Evolutionary conservation across 2,797 vertebrate species (phyloP).

Genomic region (Ataeniobius toweri): DNA sequence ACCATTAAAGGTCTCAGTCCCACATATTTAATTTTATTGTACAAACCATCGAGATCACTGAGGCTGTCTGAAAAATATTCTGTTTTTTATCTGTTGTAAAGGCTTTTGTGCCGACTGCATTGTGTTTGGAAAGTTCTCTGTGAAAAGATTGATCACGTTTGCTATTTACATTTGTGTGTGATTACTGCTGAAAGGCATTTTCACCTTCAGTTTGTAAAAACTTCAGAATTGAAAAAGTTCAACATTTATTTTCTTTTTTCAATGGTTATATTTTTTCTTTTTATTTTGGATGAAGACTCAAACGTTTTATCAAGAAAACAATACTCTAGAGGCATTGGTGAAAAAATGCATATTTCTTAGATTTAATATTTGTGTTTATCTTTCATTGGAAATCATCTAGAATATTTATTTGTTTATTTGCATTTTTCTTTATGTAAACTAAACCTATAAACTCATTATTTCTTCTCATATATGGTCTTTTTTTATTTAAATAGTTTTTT

Average conservation of each 20-base stretch:
- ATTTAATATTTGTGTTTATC: neutral
- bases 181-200: too few species aligned
- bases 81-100: neutral
- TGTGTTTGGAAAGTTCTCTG: neutral
- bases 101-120: neutral
- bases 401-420: neutral
- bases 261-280: too few species aligned
- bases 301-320: too few species aligned
- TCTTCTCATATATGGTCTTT: neutral
- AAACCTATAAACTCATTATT: neutral
- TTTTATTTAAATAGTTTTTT: neutral
- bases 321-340: too few species aligned
- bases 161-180: constrained; percentile 2
- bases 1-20: neutral
- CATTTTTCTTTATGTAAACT: neutral
- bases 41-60: neutral
- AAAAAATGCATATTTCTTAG: neutral
- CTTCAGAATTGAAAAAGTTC: neutral
- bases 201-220: neutral
- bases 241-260: neutral
- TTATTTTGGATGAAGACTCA: neutral
- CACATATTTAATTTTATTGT: neutral
- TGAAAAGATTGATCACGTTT: neutral
- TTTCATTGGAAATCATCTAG: neutral
- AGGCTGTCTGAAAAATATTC: neutral